Percentiles rank a stretch among this genome's conserved stretches.
Evolutionary conservation across 2,113 vertebrate species (phyloP).

Genomic region (Chloropsis cyanopogon): DNA sequence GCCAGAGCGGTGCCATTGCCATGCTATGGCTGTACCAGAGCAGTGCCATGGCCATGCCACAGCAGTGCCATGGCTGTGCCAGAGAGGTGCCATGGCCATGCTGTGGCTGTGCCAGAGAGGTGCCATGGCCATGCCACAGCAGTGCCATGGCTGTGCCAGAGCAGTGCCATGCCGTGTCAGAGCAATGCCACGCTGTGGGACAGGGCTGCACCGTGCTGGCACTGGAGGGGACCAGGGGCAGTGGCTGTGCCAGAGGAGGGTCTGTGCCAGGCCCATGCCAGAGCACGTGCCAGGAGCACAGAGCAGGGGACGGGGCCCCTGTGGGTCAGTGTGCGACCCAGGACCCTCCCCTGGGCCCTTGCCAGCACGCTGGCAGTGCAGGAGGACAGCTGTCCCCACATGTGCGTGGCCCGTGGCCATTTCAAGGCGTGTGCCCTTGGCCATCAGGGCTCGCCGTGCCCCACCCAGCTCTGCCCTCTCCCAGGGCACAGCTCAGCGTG

Average conservation of each 20-base stretch:
- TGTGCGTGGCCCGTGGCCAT: accelerated
- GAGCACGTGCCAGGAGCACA: not conserved
- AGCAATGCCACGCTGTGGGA: accelerated
- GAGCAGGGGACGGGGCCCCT: not conserved
- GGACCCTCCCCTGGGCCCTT: not conserved
- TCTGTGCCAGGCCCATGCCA: accelerated
- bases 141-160: not conserved
- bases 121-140: too few relatives aligned
- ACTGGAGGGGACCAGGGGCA: not conserved
- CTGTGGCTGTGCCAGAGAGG: too few relatives aligned
- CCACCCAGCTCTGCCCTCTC: accelerated
- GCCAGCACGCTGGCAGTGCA: accelerated
- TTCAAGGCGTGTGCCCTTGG: accelerated
- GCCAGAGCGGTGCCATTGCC: not conserved
- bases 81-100: too few relatives aligned
- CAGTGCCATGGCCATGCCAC: accelerated
- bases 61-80: too few relatives aligned
- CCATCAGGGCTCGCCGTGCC: accelerated
- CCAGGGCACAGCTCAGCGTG: too few relatives aligned
- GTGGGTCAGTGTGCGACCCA: accelerated
- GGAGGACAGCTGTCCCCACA: accelerated
- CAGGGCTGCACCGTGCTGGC: not conserved
- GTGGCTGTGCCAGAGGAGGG: not conserved
- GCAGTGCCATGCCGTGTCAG: too few relatives aligned
- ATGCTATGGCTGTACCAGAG: not conserved